Base-by-base conservation (phyloP, 2,888 invertebrate genomes). In the Tillus elongatus region DNA sequence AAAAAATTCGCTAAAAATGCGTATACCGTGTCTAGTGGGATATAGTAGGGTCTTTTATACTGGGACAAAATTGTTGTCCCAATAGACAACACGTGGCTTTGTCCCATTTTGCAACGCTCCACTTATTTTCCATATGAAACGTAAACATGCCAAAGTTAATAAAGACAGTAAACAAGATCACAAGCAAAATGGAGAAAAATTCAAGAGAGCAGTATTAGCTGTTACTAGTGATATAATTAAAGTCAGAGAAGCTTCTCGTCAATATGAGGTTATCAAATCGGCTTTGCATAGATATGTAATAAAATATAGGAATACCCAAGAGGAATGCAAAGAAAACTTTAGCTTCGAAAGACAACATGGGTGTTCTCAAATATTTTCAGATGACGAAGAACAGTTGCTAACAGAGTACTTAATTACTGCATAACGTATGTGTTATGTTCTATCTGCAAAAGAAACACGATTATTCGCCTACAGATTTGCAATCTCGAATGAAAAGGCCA, bases 401-500 rank as follows among this genome's bases (percentile, higher is more conserved):
- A 19, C 24, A 8, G 24, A 19, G n/a, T 19, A n/a, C 6, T 19
- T 19, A 19, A 8, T n/a, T n/a, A n/a, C n/a, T n/a, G n/a, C n/a
- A n/a, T n/a, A n/a, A n/a, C n/a, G n/a, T n/a, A n/a, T n/a, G n/a
- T 6, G 24, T 19, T 19, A 19, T 19, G 6, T 6, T 19, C n/a
- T 19, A 19, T 19, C 24, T 19, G 6, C 24, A 19, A 19, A 19
- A 19, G 24, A 19, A 19, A 19, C 24, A 19, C 24, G 24, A 19
- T 19, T 19, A 28, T 30, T 37, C 4, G 40, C 37, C 3, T 42
- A 34, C 16, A 15, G 29, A 30, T 37, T 42, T 39, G 41, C 41
- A 37, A 41, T 47, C 36, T 41, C 44, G 30, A 42, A 46, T 36
- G 28, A 40, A 28, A 45, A 39, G 33, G 37, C 39, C 27, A 39